These are phyloP conservation scores for Gephyroberyx darwinii DNA, from an alignment of 2,797 vertebrate species.

Conservation along the genomic window DNA sequence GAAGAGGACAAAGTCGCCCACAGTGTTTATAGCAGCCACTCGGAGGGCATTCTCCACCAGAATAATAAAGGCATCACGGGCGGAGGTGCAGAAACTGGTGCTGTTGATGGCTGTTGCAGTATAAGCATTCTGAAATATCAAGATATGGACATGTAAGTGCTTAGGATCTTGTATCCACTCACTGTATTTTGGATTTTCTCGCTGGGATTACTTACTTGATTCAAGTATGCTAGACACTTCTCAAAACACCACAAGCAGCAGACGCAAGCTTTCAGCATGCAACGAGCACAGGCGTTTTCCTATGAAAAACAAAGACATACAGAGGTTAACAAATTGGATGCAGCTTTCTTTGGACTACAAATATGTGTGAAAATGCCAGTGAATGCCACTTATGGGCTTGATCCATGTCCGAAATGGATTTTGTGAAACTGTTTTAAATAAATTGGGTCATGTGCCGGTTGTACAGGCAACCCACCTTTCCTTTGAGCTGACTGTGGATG, in stretches of 20 bases:
- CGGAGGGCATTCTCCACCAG: slow-evolving; percentile 94
- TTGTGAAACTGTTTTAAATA: background rate
- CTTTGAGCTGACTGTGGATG: slow-evolving; percentile 95
- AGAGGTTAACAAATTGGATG: background rate
- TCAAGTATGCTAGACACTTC: slow-evolving; percentile 96
- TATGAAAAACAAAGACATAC: slow-evolving; percentile 48
- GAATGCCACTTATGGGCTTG: background rate
- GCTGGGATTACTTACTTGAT: slow-evolving; percentile 84
- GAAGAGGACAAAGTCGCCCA: slow-evolving; percentile 98
- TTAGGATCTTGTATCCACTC: background rate
- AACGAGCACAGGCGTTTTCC: slow-evolving; percentile 96
- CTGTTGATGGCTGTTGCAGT: slow-evolving; percentile 98
- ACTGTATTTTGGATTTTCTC: background rate
- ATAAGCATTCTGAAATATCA: slow-evolving; percentile 90
- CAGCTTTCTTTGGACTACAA: too few relatives aligned
- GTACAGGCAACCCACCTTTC: slow-evolving; percentile 86
- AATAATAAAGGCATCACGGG: slow-evolving; percentile 93
- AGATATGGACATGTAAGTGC: background rate
- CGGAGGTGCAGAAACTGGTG: slow-evolving; percentile 97
- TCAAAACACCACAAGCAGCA: slow-evolving; percentile 99
- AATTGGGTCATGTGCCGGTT: too few relatives aligned
- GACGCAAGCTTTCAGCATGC: slow-evolving; percentile 94
- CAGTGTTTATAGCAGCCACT: slow-evolving; percentile 95
- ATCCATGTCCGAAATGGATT: background rate
- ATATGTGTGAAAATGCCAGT: background rate